A percentile compares a stretch with the other conserved stretches of the same genome.
Conservation (phyloP, 2,888 invertebrate species). For the Gnatocerus cornutus region DNA sequence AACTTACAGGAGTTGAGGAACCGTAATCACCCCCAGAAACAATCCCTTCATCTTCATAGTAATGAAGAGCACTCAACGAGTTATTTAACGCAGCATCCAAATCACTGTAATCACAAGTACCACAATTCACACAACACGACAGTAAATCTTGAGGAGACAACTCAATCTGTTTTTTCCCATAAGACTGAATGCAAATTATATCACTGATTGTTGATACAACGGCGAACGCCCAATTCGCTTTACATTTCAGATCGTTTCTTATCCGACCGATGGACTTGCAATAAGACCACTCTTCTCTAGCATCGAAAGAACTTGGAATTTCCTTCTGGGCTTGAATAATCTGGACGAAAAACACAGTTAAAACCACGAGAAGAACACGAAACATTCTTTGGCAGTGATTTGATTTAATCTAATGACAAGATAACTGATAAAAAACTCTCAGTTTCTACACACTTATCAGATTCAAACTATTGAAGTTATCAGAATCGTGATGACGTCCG, state of each 20-base stretch:
- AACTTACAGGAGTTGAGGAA: no score
- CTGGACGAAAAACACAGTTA: no score
- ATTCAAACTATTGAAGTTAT: no score
- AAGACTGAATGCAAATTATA: constrained; percentile 84
- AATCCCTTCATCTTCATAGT: constrained; percentile 9
- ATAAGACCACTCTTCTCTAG: constrained; percentile 83
- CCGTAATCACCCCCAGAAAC: constrained; percentile 30
- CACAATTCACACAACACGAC: constrained; percentile 9
- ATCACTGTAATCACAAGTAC: not conserved
- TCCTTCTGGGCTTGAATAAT: no score
- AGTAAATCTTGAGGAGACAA: constrained; percentile 73
- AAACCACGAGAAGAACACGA: no score
- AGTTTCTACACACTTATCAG: no score
- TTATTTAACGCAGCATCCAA: not conserved
- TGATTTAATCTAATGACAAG: no score
- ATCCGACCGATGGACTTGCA: constrained; percentile 86
- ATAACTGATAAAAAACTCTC: no score
- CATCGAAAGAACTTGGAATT: constrained; percentile 84
- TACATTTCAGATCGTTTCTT: constrained; percentile 65
- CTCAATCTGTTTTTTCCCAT: constrained; percentile 79
- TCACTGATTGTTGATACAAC: constrained; percentile 91
- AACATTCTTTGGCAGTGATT: no score
- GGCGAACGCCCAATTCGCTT: constrained; percentile 79
- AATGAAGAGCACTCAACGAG: not conserved
- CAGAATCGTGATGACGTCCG: no score